Conservation (phyloP, 2,888 invertebrate genomes). For the Agonopterix arenella region DNA sequence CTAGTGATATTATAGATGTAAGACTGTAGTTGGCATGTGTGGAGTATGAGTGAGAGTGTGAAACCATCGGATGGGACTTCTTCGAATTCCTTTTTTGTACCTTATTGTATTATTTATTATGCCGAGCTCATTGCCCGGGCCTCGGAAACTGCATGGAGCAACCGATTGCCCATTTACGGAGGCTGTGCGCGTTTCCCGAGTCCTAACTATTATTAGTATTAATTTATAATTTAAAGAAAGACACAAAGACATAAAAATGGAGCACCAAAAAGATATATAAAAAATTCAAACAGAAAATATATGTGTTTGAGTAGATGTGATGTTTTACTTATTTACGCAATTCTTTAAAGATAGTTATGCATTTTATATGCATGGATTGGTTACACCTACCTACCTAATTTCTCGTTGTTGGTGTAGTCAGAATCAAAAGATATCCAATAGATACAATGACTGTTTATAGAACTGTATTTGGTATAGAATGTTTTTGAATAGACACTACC, state of each 20-base stretch:
- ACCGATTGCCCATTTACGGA: conserved; percentile 72
- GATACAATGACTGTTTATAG: no score
- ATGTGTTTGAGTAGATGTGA: conserved; percentile 70
- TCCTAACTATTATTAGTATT: conserved; percentile 67
- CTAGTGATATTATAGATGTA: conserved; percentile 72
- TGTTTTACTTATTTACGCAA: conserved; percentile 38
- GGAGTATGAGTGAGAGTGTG: conserved; percentile 59
- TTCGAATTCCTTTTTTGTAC: conserved; percentile 64
- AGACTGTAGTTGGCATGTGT: conserved; percentile 63
- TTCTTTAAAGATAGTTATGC: not conserved
- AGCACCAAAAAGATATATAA: conserved; percentile 65
- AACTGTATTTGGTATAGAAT: no score
- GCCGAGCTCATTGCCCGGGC: conserved; percentile 73
- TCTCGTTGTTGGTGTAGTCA: no score
- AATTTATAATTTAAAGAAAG: conserved; percentile 69
- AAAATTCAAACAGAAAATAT: conserved; percentile 70
- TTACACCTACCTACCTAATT: no score
- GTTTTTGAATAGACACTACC: no score
- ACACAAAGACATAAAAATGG: conserved; percentile 68
- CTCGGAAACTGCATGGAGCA: conserved; percentile 49
- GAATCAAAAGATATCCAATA: no score
- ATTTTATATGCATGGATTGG: no score
- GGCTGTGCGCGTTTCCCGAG: conserved; percentile 49
- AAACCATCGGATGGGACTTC: conserved; percentile 68
- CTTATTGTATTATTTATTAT: conserved; percentile 73